These are phyloP conservation scores for Pogonophryne albipinna DNA, from an alignment of 2,797 vertebrate species.

Conservation along the genomic window DNA sequence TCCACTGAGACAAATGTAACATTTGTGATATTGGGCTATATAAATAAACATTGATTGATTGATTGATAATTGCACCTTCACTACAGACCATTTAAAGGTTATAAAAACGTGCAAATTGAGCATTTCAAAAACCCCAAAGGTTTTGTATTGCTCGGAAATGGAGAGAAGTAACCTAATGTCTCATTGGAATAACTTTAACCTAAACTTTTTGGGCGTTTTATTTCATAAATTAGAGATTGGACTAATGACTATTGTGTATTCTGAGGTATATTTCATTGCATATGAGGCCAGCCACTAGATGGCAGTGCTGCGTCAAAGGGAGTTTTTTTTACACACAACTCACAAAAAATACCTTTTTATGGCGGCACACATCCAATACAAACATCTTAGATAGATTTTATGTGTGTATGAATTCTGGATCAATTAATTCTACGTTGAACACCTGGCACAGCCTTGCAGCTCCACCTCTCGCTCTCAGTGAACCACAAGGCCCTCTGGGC, in stretches of 20 bases:
- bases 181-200: background rate
- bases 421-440: slow-evolving; percentile 9
- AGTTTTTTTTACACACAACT: background rate
- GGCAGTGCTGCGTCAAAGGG: slow-evolving; percentile 61
- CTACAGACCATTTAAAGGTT: too few relatives aligned
- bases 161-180: background rate
- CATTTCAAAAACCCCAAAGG: background rate
- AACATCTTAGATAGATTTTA: slow-evolving; percentile 23
- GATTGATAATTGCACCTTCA: background rate
- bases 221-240: background rate
- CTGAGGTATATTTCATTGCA: background rate
- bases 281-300: slow-evolving; percentile 61
- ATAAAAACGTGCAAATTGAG: background rate
- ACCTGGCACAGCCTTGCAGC: slow-evolving; percentile 8
- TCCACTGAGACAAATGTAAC: too few relatives aligned
- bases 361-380: background rate
- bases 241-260: background rate
- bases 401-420: slow-evolving; percentile 17
- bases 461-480: slow-evolving; percentile 9
- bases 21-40: too few relatives aligned
- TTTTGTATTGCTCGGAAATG: background rate
- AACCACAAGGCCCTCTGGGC: slow-evolving; percentile 14
- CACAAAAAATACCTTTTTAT: slow-evolving; percentile 19
- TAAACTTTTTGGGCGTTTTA: background rate
- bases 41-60: too few relatives aligned